phyloP scores from a whole-genome alignment of 2,888 invertebrate genomes.

The Cyaniris semiargus region DNA sequence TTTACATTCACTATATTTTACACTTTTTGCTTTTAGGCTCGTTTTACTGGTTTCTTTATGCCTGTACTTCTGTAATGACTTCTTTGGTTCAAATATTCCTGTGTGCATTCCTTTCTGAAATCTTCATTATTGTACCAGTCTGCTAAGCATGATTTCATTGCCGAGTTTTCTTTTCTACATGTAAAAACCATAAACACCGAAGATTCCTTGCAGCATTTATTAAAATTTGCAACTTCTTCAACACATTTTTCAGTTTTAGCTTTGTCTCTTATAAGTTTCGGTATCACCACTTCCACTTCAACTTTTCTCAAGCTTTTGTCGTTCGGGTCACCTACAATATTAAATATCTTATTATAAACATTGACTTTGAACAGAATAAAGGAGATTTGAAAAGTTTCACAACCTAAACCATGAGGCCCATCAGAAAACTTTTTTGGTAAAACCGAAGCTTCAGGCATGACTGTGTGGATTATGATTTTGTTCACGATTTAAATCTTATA shows the following conservation, averaged over 20 bases:
- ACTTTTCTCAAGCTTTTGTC: conserved; percentile 92
- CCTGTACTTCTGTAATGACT: conserved; percentile 92
- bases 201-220: conserved; percentile 86
- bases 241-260: conserved; percentile 89
- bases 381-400: conserved; percentile 4
- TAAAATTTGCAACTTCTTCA: conserved; percentile 85
- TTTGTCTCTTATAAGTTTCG: conserved; percentile 92
- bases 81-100: conserved; percentile 90
- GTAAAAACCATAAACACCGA: conserved; percentile 85
- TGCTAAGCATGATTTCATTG: conserved; percentile 85
- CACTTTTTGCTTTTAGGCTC: conserved; percentile 54
- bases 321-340: conserved; percentile 88
- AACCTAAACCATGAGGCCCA: conserved; percentile 82
- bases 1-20: conserved; percentile 45
- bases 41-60: conserved; percentile 79
- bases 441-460: conserved; percentile 54
- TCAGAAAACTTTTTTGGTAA: conserved; percentile 65
- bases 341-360: background rate
- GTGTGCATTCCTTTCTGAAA: conserved; percentile 86
- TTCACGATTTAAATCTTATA: background rate
- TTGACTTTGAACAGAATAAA: background rate
- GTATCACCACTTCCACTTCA: conserved; percentile 92
- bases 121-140: conserved; percentile 89
- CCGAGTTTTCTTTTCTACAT: conserved; percentile 86
- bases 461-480: conserved; percentile 29